Conservation (phyloP, 2,797 vertebrate genomes). For the Antrozous pallidus region DNA sequence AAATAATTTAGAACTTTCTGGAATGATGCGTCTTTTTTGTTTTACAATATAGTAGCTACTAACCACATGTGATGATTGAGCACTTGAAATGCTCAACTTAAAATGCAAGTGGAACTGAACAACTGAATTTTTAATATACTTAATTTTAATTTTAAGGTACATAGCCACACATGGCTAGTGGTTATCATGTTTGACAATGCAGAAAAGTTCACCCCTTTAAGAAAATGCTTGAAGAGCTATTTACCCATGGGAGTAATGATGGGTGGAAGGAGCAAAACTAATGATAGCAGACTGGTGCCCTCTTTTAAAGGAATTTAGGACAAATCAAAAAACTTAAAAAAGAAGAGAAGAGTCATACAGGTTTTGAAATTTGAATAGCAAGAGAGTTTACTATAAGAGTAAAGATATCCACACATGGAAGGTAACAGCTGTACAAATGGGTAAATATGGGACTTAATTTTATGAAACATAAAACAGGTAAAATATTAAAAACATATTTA, state of each 20-base stretch:
- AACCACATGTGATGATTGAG: neutral
- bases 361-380: slow-evolving; percentile 1
- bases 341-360: neutral
- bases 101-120: neutral
- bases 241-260: neutral
- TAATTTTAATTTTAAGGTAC: neutral
- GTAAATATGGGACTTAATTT: neutral
- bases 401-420: neutral
- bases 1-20: slow-evolving; percentile 15
- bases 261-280: neutral
- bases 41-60: neutral
- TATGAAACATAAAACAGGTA: neutral
- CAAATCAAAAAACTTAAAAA: neutral
- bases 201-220: neutral
- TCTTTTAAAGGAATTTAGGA: neutral
- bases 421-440: neutral
- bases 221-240: neutral
- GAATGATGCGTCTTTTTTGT: neutral
- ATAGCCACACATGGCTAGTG: neutral
- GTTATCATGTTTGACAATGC: neutral
- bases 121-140: neutral
- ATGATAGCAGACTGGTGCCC: neutral
- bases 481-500: neutral
- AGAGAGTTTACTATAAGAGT: neutral
- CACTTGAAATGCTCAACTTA: neutral